Percentiles rank a stretch among this genome's conserved stretches.
Conservation (phyloP, 2,888 invertebrate genomes). For the Drosophila barbarae region DNA sequence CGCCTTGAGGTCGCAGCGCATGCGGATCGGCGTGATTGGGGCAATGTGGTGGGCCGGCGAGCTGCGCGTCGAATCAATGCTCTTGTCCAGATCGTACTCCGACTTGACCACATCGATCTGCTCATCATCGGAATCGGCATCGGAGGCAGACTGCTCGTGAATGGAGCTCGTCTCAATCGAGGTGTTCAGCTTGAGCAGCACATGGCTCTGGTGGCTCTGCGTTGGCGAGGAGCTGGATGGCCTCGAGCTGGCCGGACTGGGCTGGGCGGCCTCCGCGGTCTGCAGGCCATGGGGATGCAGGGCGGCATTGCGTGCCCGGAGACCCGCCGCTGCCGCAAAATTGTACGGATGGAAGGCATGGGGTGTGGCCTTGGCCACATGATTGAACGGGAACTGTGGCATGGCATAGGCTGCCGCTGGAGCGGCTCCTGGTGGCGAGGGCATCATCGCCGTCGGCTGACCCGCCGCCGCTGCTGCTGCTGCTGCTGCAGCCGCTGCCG, state of each 20-base stretch:
- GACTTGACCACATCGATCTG: conserved; percentile 88
- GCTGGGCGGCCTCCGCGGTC: conserved; percentile 56
- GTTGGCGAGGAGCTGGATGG: conserved; percentile 78
- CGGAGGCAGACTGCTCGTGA: conserved; percentile 81
- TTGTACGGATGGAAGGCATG: conserved; percentile 83
- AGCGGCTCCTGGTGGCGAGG: conserved; percentile 81
- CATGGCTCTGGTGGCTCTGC: conserved; percentile 53
- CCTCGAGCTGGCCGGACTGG: conserved; percentile 77
- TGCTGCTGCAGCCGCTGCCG: conserved; percentile 24
- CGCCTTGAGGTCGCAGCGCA: conserved; percentile 82
- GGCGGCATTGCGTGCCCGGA: conserved; percentile 73
- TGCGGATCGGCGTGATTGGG: conserved; percentile 77
- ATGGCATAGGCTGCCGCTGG: conserved; percentile 78
- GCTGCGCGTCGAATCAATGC: conserved; percentile 74
- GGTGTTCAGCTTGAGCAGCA: conserved; percentile 79
- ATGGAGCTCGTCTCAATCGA: conserved; percentile 84
- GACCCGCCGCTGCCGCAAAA: conserved; percentile 78
- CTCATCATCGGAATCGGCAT: conserved; percentile 84
- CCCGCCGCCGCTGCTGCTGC: conserved; percentile 51
- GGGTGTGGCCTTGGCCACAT: conserved; percentile 75
- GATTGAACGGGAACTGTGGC: conserved; percentile 82
- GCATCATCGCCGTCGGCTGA: conserved; percentile 78
- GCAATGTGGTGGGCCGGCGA: conserved; percentile 81
- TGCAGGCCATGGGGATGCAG: conserved; percentile 47
- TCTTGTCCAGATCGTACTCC: conserved; percentile 81